These are phyloP conservation scores for Cerastoderma edule DNA, from an alignment of 2,888 invertebrate species.

Conservation along the genomic window DNA sequence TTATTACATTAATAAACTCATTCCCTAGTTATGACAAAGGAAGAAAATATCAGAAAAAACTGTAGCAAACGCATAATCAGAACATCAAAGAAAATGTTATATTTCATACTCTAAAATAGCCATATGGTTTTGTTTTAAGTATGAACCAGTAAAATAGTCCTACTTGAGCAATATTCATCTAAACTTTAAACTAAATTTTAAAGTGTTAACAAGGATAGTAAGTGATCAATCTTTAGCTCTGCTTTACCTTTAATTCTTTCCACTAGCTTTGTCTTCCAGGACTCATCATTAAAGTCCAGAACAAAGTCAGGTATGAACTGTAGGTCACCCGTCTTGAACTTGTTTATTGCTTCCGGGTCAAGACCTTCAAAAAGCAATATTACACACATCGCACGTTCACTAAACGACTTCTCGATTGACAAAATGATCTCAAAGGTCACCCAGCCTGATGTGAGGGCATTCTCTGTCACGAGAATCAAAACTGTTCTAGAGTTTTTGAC, in stretches of 20 bases:
- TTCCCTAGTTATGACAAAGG: not conserved
- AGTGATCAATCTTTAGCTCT: not conserved
- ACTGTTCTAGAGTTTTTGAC: constrained; percentile 30
- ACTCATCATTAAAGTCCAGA: constrained; percentile 37
- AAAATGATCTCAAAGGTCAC: constrained; percentile 46
- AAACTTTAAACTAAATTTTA: not conserved
- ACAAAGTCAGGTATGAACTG: constrained; percentile 32
- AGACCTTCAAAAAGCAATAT: constrained; percentile 39
- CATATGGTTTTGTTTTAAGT: not conserved
- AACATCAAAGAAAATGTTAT: not conserved
- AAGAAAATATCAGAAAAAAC: not conserved
- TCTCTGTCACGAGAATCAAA: constrained; percentile 43
- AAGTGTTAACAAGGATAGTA: not conserved
- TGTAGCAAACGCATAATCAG: not conserved
- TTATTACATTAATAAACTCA: not conserved
- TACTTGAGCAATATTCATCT: not conserved
- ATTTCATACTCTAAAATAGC: not conserved
- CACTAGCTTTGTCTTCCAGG: constrained; percentile 31
- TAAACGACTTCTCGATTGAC: constrained; percentile 42
- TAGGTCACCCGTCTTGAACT: constrained; percentile 37
- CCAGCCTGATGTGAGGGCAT: constrained; percentile 42
- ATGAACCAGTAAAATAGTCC: not conserved
- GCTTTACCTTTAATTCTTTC: constrained; percentile 34
- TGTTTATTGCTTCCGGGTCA: constrained; percentile 23
- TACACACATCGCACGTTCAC: constrained; percentile 36